Percentiles rank a stretch among this genome's conserved stretches.
Conservation (phyloP, 1,140 invertebrate species). For the Drosophila punjabiensis region DNA sequence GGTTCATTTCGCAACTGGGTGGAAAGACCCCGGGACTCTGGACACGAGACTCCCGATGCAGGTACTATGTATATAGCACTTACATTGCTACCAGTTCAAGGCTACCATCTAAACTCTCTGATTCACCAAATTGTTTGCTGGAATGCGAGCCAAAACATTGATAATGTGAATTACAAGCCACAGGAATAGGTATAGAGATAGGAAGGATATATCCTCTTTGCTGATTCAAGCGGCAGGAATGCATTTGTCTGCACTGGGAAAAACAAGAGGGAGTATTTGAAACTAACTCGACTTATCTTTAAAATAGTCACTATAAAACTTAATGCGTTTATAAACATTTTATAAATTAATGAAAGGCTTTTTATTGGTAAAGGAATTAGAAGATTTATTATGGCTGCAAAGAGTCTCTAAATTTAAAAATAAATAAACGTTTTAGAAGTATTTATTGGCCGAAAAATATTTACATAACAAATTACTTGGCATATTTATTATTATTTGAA, state of each 20-base stretch:
- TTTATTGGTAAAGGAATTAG: not conserved
- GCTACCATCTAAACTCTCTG: slow-evolving; percentile 12
- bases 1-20: slow-evolving; percentile 52
- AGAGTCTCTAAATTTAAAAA: not conserved
- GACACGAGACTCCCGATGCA: slow-evolving; percentile 34
- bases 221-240: slow-evolving; percentile 60
- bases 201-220: slow-evolving; percentile 7
- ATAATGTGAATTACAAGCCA: slow-evolving; percentile 23
- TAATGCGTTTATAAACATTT: not conserved
- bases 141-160: not conserved
- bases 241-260: slow-evolving; percentile 6
- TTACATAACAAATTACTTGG: not conserved
- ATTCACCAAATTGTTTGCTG: slow-evolving; percentile 17
- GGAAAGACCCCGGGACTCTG: slow-evolving; percentile 44
- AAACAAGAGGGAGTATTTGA: not conserved
- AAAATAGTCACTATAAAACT: not conserved
- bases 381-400: not conserved
- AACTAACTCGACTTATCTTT: not conserved
- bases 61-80: slow-evolving; percentile 14
- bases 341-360: no score
- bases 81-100: slow-evolving; percentile 43
- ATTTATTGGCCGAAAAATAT: not conserved
- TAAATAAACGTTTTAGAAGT: not conserved
- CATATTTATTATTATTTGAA: not conserved
- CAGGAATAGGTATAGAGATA: not conserved